Base-by-base conservation (phyloP, 2,888 invertebrate species). In the Leptarthrus brevirostris region DNA sequence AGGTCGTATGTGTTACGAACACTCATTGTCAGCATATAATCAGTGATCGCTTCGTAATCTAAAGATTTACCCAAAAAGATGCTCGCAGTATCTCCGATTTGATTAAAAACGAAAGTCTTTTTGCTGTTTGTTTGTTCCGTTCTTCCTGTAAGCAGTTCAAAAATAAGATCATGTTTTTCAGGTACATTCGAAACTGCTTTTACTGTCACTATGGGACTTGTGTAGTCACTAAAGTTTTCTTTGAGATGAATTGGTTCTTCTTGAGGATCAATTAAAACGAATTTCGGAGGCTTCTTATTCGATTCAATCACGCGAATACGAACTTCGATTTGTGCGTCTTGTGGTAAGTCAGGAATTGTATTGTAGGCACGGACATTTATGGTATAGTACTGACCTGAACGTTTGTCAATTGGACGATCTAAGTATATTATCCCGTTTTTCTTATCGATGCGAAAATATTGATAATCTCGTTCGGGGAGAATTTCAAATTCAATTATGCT, bases 111-210 rank as follows among this genome's bases (percentile, higher is more conserved):
- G 80, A 92, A 94, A 0, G 93, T 93, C 79, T 91, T 92, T 81
- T 89, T 90, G 82, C 92, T 92, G 81, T 95, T 95, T 0, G 95
- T 94, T 84, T 94, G 94, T 79, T 92, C 92, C 0, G 94, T 94
- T 80, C 93, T 90, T 0, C 95, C 95, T 78, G 90, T 89, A 5
- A 94, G 90, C 71, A 96, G 85, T 81, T 93, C 92, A 81, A 94
- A 96, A 76, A 92, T 90, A 10, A 94, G 87, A 80, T 91, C 90
- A 69, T 89, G 89, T 80, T 91, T 90, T 79, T 92, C 91, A 0
- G 89, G 88, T 78, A 92, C 92, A 82, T 93, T 94, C 3, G 94
- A 94, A 47, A 91, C 90, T 79, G 94, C 95, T 79, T 88, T 88
- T 20, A 95, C 86, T 6, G 89, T 91, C 14, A 90, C 91, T 79